Conservation (phyloP, 2,888 invertebrate genomes). For the Elaeidobius kamerunicus region DNA sequence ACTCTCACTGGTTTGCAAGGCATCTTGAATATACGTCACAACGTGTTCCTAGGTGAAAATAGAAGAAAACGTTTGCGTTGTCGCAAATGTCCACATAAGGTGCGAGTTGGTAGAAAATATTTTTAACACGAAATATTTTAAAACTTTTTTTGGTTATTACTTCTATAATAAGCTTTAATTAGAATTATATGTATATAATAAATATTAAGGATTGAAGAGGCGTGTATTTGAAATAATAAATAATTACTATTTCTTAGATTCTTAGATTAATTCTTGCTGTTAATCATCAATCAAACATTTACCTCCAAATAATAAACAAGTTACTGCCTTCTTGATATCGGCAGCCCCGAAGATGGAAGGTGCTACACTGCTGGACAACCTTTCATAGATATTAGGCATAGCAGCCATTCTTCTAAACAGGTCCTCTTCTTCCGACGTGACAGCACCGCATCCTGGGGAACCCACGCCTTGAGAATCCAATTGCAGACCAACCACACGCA, state of each 20-base stretch:
- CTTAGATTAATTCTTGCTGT: background rate
- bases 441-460: conserved; percentile 54
- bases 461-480: conserved; percentile 80
- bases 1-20: no score
- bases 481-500: conserved; percentile 90
- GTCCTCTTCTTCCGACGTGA: conserved; percentile 73
- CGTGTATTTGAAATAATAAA: background rate
- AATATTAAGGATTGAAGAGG: no score
- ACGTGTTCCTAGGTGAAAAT: no score
- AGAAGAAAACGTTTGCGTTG: no score
- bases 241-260: no score
- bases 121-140: no score
- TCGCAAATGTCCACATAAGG: no score
- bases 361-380: conserved; percentile 86
- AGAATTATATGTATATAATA: no score
- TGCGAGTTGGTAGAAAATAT: no score
- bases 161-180: no score
- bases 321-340: conserved; percentile 97
- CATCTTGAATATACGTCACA: no score
- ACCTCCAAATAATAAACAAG: conserved; percentile 93
- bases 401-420: conserved; percentile 81
- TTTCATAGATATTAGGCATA: conserved; percentile 83
- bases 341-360: conserved; percentile 93
- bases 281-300: conserved; percentile 2
- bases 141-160: no score